Evolutionary conservation across 1,140 invertebrate genomes (phyloP).

Genomic region (Drosophila simulans): DNA sequence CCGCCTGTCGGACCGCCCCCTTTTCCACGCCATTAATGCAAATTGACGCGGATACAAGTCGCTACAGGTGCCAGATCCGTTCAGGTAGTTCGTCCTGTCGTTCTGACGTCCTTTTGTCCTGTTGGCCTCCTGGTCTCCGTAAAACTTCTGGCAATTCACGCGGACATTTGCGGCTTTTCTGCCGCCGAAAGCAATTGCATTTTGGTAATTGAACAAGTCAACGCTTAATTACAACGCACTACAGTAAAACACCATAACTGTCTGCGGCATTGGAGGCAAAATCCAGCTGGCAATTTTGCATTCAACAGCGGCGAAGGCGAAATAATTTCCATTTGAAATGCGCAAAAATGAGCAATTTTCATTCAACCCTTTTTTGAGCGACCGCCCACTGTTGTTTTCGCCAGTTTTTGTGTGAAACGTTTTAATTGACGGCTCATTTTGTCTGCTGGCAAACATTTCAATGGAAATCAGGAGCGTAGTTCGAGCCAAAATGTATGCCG

Average conservation of each 20-base stretch:
- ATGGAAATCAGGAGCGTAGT: neutral
- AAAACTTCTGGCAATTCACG: constrained; percentile 41
- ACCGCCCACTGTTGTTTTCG: constrained; percentile 8
- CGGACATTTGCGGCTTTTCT: constrained; percentile 57
- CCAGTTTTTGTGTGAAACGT: constrained; percentile 46
- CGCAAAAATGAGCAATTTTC: constrained; percentile 77
- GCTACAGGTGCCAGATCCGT: constrained; percentile 39
- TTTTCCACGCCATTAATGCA: constrained; percentile 39
- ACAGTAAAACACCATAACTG: constrained; percentile 71
- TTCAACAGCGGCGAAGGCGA: constrained; percentile 14
- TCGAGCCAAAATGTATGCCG: too few relatives aligned
- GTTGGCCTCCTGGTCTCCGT: neutral
- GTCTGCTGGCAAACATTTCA: constrained; percentile 26
- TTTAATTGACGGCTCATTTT: constrained; percentile 78
- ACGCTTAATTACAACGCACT: constrained; percentile 75
- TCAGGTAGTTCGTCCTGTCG: neutral
- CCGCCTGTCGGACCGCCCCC: neutral
- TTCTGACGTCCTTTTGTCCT: neutral
- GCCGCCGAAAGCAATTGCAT: constrained; percentile 76
- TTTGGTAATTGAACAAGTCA: constrained; percentile 82
- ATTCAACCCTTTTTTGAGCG: constrained; percentile 10
- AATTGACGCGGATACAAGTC: constrained; percentile 40
- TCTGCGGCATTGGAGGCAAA: constrained; percentile 51
- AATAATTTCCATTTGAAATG: constrained; percentile 70
- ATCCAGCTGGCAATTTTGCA: constrained; percentile 16